These are phyloP conservation scores for Cosmopolites sordidus DNA, from an alignment of 2,888 invertebrate species.

Conservation along the genomic window DNA sequence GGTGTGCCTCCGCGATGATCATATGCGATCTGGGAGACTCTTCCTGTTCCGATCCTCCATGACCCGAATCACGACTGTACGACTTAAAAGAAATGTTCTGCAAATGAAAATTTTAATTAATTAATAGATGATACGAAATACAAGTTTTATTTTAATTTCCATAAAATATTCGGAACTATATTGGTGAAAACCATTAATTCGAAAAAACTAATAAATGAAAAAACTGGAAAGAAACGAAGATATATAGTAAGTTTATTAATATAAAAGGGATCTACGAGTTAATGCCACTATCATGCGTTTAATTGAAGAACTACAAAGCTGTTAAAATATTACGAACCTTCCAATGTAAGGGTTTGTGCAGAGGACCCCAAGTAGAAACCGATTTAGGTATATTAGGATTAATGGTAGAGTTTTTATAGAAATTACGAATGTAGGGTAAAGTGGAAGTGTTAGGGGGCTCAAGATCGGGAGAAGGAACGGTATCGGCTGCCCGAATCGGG, in stretches of 20 bases:
- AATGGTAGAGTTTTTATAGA: constrained; percentile 46
- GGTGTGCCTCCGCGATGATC: constrained; percentile 52
- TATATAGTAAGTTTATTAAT: neutral
- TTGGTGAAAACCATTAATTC: too few species aligned
- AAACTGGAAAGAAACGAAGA: too few species aligned
- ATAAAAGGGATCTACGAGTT: neutral
- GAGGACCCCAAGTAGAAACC: constrained; percentile 60
- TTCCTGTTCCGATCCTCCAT: constrained; percentile 63
- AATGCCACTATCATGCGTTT: neutral
- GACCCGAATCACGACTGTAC: constrained; percentile 61
- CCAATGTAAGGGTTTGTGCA: constrained; percentile 61
- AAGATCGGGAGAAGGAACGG: constrained; percentile 42
- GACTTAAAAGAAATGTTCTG: constrained; percentile 87
- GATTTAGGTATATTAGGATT: constrained; percentile 56
- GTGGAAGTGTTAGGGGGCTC: constrained; percentile 48
- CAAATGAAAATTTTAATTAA: constrained; percentile 34
- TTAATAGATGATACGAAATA: neutral
- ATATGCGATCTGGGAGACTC: constrained; percentile 61
- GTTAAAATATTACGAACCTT: constrained; percentile 52
- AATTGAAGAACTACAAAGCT: constrained; percentile 7
- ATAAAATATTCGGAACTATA: too few species aligned
- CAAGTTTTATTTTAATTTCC: too few species aligned
- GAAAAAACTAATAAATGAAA: too few species aligned
- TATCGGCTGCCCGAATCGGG: constrained; percentile 38
- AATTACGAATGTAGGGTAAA: constrained; percentile 50